phyloP scores from a whole-genome alignment of 2,797 vertebrate genomes.

The Coreius guichenoti region DNA sequence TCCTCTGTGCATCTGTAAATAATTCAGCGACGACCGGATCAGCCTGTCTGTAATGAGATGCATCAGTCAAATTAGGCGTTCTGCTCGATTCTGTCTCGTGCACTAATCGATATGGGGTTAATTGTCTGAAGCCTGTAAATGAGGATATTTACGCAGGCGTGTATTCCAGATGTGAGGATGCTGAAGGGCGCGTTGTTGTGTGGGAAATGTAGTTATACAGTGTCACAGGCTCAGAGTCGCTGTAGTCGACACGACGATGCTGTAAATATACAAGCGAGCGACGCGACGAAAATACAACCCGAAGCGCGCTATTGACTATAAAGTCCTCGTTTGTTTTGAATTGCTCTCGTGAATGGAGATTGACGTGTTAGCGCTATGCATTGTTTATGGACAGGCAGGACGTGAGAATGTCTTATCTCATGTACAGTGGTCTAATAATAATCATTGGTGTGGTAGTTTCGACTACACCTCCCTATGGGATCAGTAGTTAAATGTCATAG shows the following conservation, averaged over 20 bases:
- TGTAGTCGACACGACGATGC: neutral
- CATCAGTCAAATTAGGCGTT: slow-evolving; percentile 20
- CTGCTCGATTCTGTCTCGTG: slow-evolving; percentile 14
- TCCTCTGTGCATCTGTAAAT: slow-evolving; percentile 33
- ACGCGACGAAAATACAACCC: neutral
- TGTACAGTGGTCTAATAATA: slow-evolving; percentile 55
- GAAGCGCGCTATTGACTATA: neutral
- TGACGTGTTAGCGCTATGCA: neutral
- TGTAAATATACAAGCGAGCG: slow-evolving; percentile 4
- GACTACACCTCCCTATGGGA: slow-evolving; percentile 63
- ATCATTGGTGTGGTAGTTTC: slow-evolving; percentile 60
- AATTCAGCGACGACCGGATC: slow-evolving; percentile 52
- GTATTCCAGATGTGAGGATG: slow-evolving; percentile 23
- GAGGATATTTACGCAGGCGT: slow-evolving; percentile 4
- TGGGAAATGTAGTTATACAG: slow-evolving; percentile 59
- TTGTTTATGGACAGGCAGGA: slow-evolving; percentile 32
- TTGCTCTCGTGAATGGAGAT: neutral
- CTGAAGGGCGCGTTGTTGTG: neutral
- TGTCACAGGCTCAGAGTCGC: neutral
- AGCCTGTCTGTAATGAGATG: slow-evolving; percentile 50
- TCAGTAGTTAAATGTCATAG: slow-evolving; percentile 74
- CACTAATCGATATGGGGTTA: slow-evolving; percentile 7
- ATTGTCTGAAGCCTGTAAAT: neutral
- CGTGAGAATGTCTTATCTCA: slow-evolving; percentile 12
- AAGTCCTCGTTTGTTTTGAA: neutral